Evolutionary conservation across 1,140 invertebrate genomes (phyloP).

Genomic region (Colletes gigas): DNA sequence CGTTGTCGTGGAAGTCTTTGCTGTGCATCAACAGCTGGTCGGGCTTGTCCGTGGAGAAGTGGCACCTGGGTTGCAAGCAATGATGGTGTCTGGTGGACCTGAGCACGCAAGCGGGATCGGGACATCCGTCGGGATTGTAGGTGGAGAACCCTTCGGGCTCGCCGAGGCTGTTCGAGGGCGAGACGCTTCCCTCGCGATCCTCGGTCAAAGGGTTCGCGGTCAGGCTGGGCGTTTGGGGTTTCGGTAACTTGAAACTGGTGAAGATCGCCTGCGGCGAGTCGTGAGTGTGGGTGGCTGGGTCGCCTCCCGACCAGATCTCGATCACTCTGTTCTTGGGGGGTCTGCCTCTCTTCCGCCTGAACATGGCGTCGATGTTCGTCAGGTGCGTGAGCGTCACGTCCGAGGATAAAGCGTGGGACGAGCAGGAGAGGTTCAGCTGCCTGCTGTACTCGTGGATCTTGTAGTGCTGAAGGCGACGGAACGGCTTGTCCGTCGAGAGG

Average conservation of each 20-base stretch:
- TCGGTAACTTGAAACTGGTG: constrained; percentile 95
- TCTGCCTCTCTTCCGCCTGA: constrained; percentile 93
- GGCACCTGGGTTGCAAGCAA: constrained; percentile 87
- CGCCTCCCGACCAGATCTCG: constrained; percentile 91
- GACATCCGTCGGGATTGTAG: constrained; percentile 84
- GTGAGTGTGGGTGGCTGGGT: constrained; percentile 81
- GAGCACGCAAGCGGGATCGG: constrained; percentile 84
- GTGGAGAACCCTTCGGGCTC: constrained; percentile 83
- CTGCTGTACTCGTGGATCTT: constrained; percentile 89
- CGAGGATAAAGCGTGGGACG: constrained; percentile 82
- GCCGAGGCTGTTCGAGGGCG: constrained; percentile 73
- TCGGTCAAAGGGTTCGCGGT: constrained; percentile 74
- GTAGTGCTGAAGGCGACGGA: constrained; percentile 93
- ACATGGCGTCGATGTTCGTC: constrained; percentile 92
- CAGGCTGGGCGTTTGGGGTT: constrained; percentile 81
- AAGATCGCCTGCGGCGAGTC: constrained; percentile 94
- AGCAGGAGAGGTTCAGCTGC: constrained; percentile 75
- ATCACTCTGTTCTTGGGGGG: constrained; percentile 96
- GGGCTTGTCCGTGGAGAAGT: constrained; percentile 85
- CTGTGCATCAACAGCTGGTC: constrained; percentile 88
- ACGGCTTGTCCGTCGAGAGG: constrained; percentile 90
- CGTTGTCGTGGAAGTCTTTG: constrained; percentile 91
- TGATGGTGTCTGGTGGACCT: constrained; percentile 85
- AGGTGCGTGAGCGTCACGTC: constrained; percentile 85
- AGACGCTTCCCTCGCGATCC: constrained; percentile 79